A percentile compares a stretch with the other conserved stretches of the same genome.
Evolutionary conservation across 2,888 invertebrate species (phyloP).

Genomic region (Aphodius sticticus): DNA sequence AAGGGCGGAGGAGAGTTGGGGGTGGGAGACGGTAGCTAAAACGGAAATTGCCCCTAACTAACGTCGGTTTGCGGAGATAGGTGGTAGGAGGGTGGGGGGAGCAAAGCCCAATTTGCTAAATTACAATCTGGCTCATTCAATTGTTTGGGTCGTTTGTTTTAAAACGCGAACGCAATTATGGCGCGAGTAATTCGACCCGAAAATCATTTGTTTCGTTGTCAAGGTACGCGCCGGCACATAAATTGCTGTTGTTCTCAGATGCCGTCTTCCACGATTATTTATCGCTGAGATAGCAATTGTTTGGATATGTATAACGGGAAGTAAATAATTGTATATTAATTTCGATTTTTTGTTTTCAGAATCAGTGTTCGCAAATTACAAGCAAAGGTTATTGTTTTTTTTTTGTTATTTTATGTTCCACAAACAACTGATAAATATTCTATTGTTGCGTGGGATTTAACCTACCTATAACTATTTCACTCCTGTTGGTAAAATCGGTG

Average conservation of each 20-base stretch:
- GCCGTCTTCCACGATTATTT: no score
- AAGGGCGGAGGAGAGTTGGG: neutral
- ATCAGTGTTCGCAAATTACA: no score
- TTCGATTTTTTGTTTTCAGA: no score
- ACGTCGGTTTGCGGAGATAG: constrained; percentile 11
- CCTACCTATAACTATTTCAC: no score
- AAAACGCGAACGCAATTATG: constrained; percentile 47
- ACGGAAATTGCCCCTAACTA: constrained; percentile 30
- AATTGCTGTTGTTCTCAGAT: neutral
- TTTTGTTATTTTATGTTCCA: no score
- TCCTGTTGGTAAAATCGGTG: no score
- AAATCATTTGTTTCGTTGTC: constrained; percentile 36
- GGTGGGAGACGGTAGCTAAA: constrained; percentile 16
- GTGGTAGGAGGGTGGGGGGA: constrained; percentile 23
- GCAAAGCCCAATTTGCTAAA: constrained; percentile 49
- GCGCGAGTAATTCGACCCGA: constrained; percentile 42
- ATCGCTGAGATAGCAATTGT: no score
- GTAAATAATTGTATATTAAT: no score
- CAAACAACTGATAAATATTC: no score
- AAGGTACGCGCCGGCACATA: neutral
- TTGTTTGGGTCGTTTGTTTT: constrained; percentile 49
- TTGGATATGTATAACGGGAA: no score
- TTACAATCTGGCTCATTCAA: constrained; percentile 52
- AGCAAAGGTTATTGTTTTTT: no score
- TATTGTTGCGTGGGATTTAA: no score